Evolutionary conservation across 2,888 invertebrate genomes (phyloP), one percentile per base, ranked within the genome.

Genomic region (Argynnis bischoffii): DNA sequence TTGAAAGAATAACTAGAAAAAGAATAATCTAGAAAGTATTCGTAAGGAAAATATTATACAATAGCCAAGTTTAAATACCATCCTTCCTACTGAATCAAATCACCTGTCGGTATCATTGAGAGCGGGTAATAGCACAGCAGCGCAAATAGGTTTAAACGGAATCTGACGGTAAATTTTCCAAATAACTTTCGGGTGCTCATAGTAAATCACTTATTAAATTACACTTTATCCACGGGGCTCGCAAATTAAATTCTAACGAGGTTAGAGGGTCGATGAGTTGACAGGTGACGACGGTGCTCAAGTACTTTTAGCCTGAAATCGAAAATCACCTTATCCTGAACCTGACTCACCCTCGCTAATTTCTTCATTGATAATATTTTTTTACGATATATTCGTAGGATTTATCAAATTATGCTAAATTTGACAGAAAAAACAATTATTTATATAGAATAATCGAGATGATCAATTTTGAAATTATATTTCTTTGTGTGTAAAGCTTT

Each of bases 231-330:
- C 77, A 79, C 80, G 79, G 81, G 77, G 79, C 77, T 79, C 83
- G 81, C 79, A 87, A 88, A 88, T 88, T 88, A 86, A 88, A 88
- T 88, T 87, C 81, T 78, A 81, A 81, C 77, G 77, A 77, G 76
- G 78, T 79, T 71, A 78, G 57, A 66, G 77, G 79, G 79, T 76
- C 71, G 70, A 72, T 65, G 70, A 72, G 78, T 78, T 86, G 88
- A 87, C 88, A 88, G 86, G 80, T 88, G 88, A 88, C 87, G 88
- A 87, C 81, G 88, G 85, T 87, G 73, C 59, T 65, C 69, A 76
- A 74, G 76, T 74, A 77, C 75, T 76, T 74, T 63, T 48, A 51
- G 65, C 55, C 57, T 63, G 60, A 41, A 67, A 67, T 71, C 71
- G 71, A 66, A 72, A 67, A 67, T 67, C 67, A 69, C 61, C 69